Evolutionary conservation across 2,113 vertebrate species (phyloP).

Genomic region (Nothocercus julius): DNA sequence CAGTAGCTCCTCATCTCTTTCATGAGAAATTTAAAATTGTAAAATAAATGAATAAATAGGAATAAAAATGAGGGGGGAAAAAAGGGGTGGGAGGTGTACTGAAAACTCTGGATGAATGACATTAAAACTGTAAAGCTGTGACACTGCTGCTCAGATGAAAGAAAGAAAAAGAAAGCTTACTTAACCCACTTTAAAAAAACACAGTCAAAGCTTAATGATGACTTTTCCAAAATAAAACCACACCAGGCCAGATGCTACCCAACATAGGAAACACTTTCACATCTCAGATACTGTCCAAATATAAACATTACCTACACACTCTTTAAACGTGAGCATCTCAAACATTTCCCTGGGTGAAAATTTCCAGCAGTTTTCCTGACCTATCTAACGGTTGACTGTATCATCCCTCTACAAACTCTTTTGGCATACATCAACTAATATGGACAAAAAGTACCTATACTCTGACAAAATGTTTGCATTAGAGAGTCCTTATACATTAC

Average conservation of each 20-base stretch:
- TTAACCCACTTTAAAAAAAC: background rate
- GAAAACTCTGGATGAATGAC: background rate
- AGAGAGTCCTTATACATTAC: background rate
- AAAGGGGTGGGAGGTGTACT: background rate
- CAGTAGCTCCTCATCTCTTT: background rate
- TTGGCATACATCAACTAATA: background rate
- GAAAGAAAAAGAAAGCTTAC: background rate
- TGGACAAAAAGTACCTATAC: background rate
- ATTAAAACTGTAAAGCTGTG: background rate
- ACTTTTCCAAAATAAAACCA: conserved; percentile 1
- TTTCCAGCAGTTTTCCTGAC: background rate
- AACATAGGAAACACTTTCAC: background rate
- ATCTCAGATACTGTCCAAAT: background rate
- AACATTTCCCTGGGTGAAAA: background rate
- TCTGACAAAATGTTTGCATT: background rate
- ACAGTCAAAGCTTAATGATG: background rate
- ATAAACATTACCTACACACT: background rate
- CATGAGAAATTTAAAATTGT: background rate
- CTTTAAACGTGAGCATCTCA: background rate
- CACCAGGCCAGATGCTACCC: background rate
- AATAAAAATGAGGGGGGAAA: background rate
- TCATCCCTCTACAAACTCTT: background rate
- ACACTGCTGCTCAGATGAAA: background rate
- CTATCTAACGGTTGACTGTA: background rate
- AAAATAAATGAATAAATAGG: background rate